Base-by-base conservation (phyloP, 2,888 invertebrate species). In the Aporophyla nigra region DNA sequence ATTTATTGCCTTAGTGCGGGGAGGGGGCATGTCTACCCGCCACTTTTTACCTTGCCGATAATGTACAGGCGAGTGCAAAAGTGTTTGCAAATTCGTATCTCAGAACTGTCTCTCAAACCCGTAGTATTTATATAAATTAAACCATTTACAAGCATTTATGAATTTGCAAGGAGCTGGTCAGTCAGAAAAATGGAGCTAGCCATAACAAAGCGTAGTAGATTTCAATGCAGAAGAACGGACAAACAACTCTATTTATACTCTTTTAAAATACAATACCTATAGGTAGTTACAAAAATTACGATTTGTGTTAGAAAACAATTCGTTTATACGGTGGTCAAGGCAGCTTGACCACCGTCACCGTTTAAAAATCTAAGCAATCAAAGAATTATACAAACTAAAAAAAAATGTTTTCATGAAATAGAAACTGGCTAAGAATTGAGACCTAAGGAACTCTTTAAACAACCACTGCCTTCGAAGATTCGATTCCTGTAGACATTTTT, bases 1-100 rank as follows among this genome's bases (percentile, higher is more conserved):
- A 95, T 95, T 95, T 94, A 95, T 95, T 91, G 88, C 93, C 88
- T 87, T 80, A 81, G 76, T 85, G 87, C 86, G 85, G 85, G 87
- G 82, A 86, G 87, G 88, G 88, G 86, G 88, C 89, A 84, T 76
- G 85, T 87, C 86, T 85, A 87, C 88, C 86, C 83, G 85, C 83
- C 78, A 88, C 87, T 83, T 83, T 83, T 85, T 88, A 86, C 87
- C 83, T 87, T 86, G 82, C 86, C 86, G 84, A 87, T 84, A 87
- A 80, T 72, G 87, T 84, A 86, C 84, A 68, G 68, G 68, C 43
- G 51, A 33, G 49, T 46, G 49, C 72, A 40, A 62, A 83, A 87
- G 71, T 75, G 51, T 74, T 83, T 21, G 80, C 72, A 19, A 66
- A 65, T 62, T 71, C 16, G 14, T 24, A 16, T 21, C 19, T 58